Evolutionary conservation across 2,888 invertebrate species (phyloP).

Genomic region (Desoria tigrina): DNA sequence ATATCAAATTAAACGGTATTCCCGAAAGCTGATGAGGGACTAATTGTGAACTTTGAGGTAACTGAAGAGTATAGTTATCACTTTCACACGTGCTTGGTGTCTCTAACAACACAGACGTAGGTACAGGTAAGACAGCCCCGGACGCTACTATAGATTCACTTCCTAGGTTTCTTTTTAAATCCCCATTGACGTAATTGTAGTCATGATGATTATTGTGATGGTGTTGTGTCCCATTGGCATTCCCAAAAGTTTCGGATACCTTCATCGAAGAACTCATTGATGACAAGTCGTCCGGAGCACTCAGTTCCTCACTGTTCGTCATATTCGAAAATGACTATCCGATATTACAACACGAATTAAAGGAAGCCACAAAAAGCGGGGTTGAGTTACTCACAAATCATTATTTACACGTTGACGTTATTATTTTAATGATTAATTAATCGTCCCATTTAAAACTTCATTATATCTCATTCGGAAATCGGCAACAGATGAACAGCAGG

Average conservation of each 20-base stretch:
- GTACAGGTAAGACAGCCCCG: not conserved
- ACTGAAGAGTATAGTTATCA: not conserved
- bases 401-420: too few relatives aligned
- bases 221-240: constrained; percentile 16
- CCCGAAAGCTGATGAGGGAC: constrained; percentile 13
- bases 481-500: too few relatives aligned
- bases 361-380: too few relatives aligned
- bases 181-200: constrained; percentile 12
- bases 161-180: constrained; percentile 6
- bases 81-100: too few relatives aligned
- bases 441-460: too few relatives aligned
- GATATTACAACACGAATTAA: too few relatives aligned
- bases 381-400: too few relatives aligned
- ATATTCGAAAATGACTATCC: constrained; percentile 23
- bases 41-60: not conserved
- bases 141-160: not conserved
- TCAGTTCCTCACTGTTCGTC: constrained; percentile 50
- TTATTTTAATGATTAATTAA: too few relatives aligned
- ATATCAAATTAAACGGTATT: constrained; percentile 58
- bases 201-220: constrained; percentile 12
- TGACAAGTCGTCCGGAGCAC: constrained; percentile 40
- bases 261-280: constrained; percentile 34
- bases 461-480: too few relatives aligned
- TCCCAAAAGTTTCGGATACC: constrained; percentile 31
- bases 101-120: not conserved